Percentiles rank a stretch among this genome's conserved stretches.
Conservation (phyloP, 2,797 vertebrate species). For the Pogoniulus pusillus region DNA sequence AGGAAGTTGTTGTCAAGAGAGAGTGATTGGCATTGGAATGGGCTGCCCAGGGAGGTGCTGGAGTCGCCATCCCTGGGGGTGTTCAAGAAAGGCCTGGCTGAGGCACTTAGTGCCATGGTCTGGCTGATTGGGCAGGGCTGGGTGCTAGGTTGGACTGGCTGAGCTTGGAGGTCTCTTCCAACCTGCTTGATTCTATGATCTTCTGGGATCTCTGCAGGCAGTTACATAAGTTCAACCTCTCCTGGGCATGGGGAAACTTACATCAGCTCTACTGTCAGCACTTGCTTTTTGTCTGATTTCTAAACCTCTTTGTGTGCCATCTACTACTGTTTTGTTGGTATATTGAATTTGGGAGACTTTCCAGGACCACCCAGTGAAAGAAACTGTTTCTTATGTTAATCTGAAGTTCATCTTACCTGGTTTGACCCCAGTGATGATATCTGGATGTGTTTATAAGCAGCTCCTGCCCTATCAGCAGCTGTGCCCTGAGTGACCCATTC, state of each 20-base stretch:
- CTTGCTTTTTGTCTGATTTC: background rate
- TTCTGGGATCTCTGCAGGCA: background rate
- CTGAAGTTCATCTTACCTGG: background rate
- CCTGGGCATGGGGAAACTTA: rapidly evolving
- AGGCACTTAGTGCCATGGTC: no score
- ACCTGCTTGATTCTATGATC: no score
- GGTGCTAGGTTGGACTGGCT: no score
- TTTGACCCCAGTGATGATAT: background rate
- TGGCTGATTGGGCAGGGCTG: no score
- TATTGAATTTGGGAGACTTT: background rate
- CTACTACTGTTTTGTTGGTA: background rate
- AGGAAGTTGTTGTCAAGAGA: no score
- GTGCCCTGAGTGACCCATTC: background rate
- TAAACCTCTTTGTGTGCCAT: no score
- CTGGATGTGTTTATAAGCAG: background rate
- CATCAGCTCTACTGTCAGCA: background rate
- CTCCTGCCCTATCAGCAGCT: background rate
- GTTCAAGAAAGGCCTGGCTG: no score
- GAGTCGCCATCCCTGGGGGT: no score
- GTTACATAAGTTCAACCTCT: rapidly evolving
- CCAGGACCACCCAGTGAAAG: background rate
- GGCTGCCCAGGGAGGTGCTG: no score
- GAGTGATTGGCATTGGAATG: no score
- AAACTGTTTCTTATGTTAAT: background rate
- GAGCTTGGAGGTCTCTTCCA: no score